Conservation (phyloP, 2,797 vertebrate species). For the Hemibagrus guttatus region DNA sequence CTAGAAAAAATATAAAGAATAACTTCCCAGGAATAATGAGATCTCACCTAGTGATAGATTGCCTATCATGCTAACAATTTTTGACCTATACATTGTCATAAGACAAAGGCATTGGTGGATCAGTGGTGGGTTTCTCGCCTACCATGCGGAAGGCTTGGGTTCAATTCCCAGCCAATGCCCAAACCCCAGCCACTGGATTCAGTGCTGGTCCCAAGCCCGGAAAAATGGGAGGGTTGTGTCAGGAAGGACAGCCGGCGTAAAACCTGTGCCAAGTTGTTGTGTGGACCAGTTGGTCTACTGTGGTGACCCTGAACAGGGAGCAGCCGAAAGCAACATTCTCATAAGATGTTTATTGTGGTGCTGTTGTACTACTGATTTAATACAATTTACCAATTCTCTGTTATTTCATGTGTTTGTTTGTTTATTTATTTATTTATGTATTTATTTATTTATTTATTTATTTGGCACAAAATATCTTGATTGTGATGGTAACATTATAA, state of each 20-base stretch:
- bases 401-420: neutral
- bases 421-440: neutral
- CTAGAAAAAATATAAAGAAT: slow-evolving; percentile 31
- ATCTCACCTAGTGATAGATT: slow-evolving; percentile 24
- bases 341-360: slow-evolving; percentile 38
- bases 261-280: too few relatives aligned
- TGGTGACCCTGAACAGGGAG: too few relatives aligned
- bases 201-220: too few relatives aligned
- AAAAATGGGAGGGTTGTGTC: too few relatives aligned
- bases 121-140: too few relatives aligned
- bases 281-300: too few relatives aligned
- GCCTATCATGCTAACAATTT: slow-evolving; percentile 42
- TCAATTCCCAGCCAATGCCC: too few relatives aligned
- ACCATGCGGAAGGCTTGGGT: too few relatives aligned
- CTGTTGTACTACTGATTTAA: neutral
- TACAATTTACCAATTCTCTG: neutral
- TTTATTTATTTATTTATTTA: neutral
- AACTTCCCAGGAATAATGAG: slow-evolving; percentile 37
- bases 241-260: too few relatives aligned
- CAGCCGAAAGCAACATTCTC: too few relatives aligned
- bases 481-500: neutral
- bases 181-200: too few relatives aligned
- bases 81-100: slow-evolving; percentile 40
- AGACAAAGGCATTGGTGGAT: too few relatives aligned
- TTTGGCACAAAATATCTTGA: neutral